A percentile compares a stretch with the other conserved stretches of the same genome.
These are phyloP conservation scores for Chlamydotis undulata DNA, from an alignment of 2,113 vertebrate genomes.

Conservation along the genomic window DNA sequence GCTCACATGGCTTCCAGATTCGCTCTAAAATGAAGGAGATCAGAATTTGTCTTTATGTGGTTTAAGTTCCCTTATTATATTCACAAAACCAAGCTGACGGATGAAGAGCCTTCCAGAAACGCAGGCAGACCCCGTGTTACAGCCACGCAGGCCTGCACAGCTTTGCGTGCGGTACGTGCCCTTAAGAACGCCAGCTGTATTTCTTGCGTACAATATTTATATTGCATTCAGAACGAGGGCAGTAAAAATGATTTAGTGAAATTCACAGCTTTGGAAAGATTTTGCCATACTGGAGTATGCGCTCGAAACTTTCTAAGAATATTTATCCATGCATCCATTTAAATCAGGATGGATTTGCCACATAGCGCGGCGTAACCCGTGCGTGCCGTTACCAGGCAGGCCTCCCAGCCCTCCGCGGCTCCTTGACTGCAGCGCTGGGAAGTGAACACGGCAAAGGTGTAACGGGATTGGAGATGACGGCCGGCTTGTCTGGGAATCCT, in stretches of 20 bases:
- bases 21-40: background rate
- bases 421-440: background rate
- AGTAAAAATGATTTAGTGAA: background rate
- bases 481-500: background rate
- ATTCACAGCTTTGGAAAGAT: background rate
- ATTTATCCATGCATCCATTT: background rate
- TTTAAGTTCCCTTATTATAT: background rate
- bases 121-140: background rate
- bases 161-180: background rate
- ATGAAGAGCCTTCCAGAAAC: background rate
- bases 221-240: background rate
- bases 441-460: background rate
- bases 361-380: background rate
- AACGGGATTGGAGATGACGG: background rate
- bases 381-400: accelerated
- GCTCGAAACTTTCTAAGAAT: background rate
- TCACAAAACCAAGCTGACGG: background rate
- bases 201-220: background rate
- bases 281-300: background rate
- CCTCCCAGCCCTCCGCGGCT: background rate
- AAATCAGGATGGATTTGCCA: background rate
- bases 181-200: accelerated
- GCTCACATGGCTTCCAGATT: background rate
- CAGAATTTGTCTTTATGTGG: background rate
- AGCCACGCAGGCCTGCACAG: background rate